Conservation (phyloP, 2,797 vertebrate species). For the Sebastes hopkinsi region DNA sequence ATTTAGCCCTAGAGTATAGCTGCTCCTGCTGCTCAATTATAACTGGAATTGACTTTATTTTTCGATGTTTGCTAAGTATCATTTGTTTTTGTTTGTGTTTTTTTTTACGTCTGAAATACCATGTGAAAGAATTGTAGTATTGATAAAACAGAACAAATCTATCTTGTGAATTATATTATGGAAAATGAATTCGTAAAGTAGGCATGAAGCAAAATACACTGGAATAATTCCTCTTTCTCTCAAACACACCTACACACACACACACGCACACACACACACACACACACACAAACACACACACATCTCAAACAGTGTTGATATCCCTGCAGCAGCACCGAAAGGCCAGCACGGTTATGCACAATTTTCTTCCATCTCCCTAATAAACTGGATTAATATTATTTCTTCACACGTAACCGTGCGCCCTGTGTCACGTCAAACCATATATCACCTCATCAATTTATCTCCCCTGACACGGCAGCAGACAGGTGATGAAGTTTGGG, state of each 20-base stretch:
- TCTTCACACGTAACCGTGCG: conserved; percentile 19
- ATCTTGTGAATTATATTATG: background rate
- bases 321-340: background rate
- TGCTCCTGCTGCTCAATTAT: background rate
- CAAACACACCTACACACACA: too few relatives aligned
- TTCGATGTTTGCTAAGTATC: background rate
- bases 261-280: background rate
- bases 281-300: background rate
- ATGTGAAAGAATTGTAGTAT: background rate
- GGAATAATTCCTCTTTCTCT: background rate
- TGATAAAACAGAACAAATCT: background rate
- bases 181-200: background rate
- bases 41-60: background rate
- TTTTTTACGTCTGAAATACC: background rate
- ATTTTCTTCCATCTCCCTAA: conserved; percentile 36
- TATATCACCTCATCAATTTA: conserved; percentile 67
- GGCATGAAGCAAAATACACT: background rate
- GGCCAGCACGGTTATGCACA: background rate
- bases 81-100: background rate
- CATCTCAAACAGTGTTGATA: background rate
- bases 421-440: conserved; percentile 30
- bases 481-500: conserved; percentile 74
- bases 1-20: background rate
- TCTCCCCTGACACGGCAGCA: conserved; percentile 54
- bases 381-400: conserved; percentile 38